A percentile compares a stretch with the other conserved stretches of the same genome.
These are phyloP conservation scores for Alosa alosa DNA, from an alignment of 2,113 vertebrate species.

Conservation along the genomic window DNA sequence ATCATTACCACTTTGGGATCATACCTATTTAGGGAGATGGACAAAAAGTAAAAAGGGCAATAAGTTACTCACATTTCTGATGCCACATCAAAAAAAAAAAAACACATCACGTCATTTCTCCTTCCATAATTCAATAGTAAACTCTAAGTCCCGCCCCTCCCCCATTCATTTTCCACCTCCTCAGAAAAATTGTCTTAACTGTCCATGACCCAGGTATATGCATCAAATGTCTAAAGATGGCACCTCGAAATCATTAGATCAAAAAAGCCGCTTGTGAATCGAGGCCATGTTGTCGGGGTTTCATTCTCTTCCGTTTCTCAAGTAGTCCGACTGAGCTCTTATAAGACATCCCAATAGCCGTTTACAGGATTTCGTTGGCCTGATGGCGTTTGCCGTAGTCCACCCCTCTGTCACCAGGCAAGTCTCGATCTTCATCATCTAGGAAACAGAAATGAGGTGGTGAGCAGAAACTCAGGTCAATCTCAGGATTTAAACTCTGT, in stretches of 20 bases:
- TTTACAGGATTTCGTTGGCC: constrained; percentile 83
- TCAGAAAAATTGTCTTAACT: neutral
- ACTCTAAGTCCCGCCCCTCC: neutral
- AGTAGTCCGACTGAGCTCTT: neutral
- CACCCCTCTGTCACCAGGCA: constrained; percentile 83
- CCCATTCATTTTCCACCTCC: neutral
- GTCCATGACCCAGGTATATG: neutral
- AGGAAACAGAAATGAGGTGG: constrained; percentile 41
- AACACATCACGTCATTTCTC: neutral
- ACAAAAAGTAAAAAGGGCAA: constrained; percentile 7
- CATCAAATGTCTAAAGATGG: neutral
- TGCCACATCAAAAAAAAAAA: neutral
- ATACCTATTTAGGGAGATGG: neutral
- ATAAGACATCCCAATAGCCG: constrained; percentile 8
- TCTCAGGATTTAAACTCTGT: neutral
- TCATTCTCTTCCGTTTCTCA: neutral
- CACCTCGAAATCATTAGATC: neutral
- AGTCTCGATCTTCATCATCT: constrained; percentile 94
- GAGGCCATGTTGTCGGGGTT: neutral
- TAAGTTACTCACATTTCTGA: constrained; percentile 18
- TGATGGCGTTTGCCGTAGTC: constrained; percentile 88
- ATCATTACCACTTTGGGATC: neutral
- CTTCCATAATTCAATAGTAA: neutral
- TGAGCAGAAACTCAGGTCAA: neutral
- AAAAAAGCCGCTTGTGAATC: neutral